A percentile compares a stretch with the other conserved stretches of the same genome.
These are phyloP conservation scores for Coendou prehensilis DNA, from an alignment of 2,797 vertebrate species.

Conservation along the genomic window DNA sequence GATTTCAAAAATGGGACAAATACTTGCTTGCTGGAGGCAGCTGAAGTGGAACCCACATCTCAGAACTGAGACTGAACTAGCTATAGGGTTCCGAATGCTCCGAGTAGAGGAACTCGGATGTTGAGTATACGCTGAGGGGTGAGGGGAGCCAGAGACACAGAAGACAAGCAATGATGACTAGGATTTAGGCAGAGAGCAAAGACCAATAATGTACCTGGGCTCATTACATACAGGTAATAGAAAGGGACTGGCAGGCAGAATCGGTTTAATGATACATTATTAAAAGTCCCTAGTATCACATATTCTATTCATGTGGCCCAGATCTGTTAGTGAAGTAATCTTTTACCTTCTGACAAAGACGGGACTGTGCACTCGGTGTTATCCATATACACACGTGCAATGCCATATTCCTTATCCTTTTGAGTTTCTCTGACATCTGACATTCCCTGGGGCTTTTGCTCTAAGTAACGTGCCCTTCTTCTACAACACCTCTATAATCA, in stretches of 20 bases:
- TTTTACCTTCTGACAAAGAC: background rate
- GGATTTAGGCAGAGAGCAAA: conserved; percentile 7
- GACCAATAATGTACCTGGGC: background rate
- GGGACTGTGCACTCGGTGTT: background rate
- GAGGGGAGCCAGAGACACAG: background rate
- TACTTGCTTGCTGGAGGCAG: background rate
- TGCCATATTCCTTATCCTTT: background rate
- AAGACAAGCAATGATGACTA: background rate
- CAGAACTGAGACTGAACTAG: background rate
- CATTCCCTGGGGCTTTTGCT: background rate
- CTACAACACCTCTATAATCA: background rate
- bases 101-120: background rate
- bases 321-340: background rate
- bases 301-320: background rate
- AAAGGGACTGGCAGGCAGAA: background rate
- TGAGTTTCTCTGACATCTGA: background rate
- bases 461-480: background rate
- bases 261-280: background rate
- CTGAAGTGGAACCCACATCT: background rate
- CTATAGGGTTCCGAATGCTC: background rate
- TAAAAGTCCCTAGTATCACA: background rate
- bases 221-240: background rate
- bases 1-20: conserved; percentile 7
- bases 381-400: background rate
- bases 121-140: background rate